These are phyloP conservation scores for Myioborus melanocephalus DNA, from an alignment of 2,797 vertebrate species.

Conservation along the genomic window DNA sequence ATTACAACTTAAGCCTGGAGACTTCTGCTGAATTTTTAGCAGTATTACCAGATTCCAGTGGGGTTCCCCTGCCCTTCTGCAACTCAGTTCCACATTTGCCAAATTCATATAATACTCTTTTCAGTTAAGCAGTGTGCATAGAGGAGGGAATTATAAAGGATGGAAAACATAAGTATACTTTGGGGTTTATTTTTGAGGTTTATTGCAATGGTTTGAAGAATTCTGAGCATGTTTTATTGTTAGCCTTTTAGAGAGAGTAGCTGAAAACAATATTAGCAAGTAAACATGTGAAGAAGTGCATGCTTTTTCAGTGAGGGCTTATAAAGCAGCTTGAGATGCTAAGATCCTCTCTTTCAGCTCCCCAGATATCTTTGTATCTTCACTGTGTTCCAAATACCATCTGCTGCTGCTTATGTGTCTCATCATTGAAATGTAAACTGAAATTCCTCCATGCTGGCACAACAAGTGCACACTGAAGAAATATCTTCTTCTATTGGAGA, in stretches of 20 bases:
- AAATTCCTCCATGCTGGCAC: conserved; percentile 6
- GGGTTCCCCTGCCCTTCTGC: neutral
- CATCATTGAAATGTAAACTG: conserved; percentile 41
- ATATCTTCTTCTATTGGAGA: neutral
- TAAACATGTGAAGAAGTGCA: neutral
- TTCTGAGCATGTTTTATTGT: neutral
- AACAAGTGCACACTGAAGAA: neutral
- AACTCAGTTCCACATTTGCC: neutral
- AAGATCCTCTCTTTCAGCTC: conserved; percentile 7
- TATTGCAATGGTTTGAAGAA: neutral
- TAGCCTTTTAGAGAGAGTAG: neutral
- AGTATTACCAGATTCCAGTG: neutral
- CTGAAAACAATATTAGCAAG: neutral
- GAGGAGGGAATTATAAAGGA: neutral
- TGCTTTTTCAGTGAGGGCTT: neutral
- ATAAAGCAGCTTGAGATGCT: neutral
- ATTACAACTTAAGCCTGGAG: neutral
- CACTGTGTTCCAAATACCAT: conserved; percentile 31
- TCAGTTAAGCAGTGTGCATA: neutral
- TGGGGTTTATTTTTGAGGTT: neutral
- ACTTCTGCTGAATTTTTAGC: neutral
- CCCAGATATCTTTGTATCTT: conserved; percentile 24
- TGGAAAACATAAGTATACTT: neutral
- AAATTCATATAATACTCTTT: neutral
- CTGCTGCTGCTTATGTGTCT: conserved; percentile 33